Evolutionary conservation across 2,797 vertebrate species (phyloP).

Genomic region (Brachyalestes nurse): DNA sequence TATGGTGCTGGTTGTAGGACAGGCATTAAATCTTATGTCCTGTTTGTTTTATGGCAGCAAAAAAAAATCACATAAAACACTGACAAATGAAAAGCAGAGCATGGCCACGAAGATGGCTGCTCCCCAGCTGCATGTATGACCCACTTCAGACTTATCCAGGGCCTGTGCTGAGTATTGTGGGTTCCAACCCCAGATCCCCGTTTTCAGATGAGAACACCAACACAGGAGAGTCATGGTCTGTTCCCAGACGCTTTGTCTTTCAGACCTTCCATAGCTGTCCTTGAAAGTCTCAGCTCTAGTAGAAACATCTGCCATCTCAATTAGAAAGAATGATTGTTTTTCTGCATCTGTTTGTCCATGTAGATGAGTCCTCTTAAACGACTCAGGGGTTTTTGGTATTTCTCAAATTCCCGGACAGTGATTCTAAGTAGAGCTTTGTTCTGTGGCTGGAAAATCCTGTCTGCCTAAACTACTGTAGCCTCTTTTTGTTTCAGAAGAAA

Average conservation of each 20-base stretch:
- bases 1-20: not conserved
- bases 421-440: conserved; percentile 70
- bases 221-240: conserved; percentile 68
- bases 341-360: conserved; percentile 76
- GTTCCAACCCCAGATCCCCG: conserved; percentile 69
- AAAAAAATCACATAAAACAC: conserved; percentile 1
- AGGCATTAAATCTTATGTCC: conserved; percentile 5
- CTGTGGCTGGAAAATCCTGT: conserved; percentile 78
- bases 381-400: conserved; percentile 78
- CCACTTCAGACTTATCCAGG: conserved; percentile 67
- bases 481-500: conserved; percentile 73
- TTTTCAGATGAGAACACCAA: conserved; percentile 66
- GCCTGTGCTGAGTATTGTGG: conserved; percentile 78
- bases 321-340: conserved; percentile 40
- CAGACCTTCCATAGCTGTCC: conserved; percentile 55
- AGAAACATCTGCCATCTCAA: conserved; percentile 16
- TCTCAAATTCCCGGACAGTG: conserved; percentile 76
- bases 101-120: conserved; percentile 33
- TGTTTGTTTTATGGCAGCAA: not conserved
- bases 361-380: conserved; percentile 76
- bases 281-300: conserved; percentile 50
- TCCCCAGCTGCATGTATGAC: conserved; percentile 69
- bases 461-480: conserved; percentile 73
- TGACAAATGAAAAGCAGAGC: conserved; percentile 10
- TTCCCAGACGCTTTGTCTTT: conserved; percentile 69